Conservation (phyloP, 2,888 invertebrate genomes). For the Drosophila prostipennis region DNA sequence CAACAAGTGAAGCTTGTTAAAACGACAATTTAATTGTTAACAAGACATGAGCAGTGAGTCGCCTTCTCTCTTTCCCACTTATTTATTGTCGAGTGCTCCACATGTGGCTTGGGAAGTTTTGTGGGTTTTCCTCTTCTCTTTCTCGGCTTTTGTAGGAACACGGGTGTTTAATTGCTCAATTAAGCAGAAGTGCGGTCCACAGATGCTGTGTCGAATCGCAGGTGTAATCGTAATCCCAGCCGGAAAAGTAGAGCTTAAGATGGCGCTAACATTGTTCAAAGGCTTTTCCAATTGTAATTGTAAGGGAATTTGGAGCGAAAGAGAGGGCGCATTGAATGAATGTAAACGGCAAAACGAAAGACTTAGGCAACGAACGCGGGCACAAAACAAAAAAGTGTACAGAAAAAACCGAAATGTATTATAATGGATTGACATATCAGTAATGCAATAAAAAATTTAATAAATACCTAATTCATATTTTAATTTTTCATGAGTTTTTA, state of each 20-base stretch:
- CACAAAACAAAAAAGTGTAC: constrained; percentile 54
- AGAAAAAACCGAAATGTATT: not conserved
- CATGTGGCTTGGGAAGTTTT: constrained; percentile 76
- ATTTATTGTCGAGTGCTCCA: constrained; percentile 61
- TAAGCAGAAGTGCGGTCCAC: constrained; percentile 73
- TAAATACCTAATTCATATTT: not conserved
- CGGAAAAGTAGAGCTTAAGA: constrained; percentile 47
- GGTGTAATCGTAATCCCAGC: constrained; percentile 29
- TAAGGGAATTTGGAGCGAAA: constrained; percentile 22
- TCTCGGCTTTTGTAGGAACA: constrained; percentile 59
- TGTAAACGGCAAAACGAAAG: constrained; percentile 61
- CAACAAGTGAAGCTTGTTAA: constrained; percentile 77
- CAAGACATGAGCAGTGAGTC: constrained; percentile 61
- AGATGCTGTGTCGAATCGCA: constrained; percentile 66
- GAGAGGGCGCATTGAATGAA: constrained; percentile 28
- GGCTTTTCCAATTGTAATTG: constrained; percentile 51
- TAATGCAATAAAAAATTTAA: not conserved
- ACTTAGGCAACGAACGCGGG: constrained; percentile 71
- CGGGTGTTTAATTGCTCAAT: constrained; percentile 82
- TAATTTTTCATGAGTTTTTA: too few relatives aligned
- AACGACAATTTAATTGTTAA: constrained; percentile 83
- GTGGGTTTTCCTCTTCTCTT: constrained; percentile 42
- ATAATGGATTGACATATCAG: not conserved
- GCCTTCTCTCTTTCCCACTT: constrained; percentile 6
- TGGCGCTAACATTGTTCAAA: constrained; percentile 75